Percentiles rank a stretch among this genome's conserved stretches.
These are phyloP conservation scores for Carettochelys insculpta DNA, from an alignment of 2,113 vertebrate species.

Conservation along the genomic window DNA sequence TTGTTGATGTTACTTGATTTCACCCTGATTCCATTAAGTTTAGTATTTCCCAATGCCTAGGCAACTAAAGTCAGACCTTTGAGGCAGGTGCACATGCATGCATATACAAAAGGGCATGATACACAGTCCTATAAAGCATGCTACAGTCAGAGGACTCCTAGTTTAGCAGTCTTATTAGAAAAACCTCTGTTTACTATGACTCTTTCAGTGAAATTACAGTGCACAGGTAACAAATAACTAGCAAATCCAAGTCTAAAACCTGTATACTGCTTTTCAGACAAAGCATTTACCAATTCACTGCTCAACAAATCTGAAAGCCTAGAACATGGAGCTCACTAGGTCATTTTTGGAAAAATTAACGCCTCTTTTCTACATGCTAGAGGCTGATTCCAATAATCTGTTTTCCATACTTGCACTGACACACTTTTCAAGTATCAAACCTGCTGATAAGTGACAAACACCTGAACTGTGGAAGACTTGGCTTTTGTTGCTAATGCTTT, in stretches of 20 bases:
- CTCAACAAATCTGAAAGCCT: background rate
- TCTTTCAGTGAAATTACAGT: background rate
- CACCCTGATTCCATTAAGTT: background rate
- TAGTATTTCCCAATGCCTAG: background rate
- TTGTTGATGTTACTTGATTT: background rate
- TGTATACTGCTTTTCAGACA: background rate
- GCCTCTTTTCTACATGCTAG: accelerated
- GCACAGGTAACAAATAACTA: background rate
- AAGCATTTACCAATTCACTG: background rate
- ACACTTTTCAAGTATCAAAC: background rate
- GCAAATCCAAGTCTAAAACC: background rate
- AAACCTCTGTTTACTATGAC: background rate
- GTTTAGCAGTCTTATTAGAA: background rate
- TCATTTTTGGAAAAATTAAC: background rate
- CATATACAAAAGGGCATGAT: background rate
- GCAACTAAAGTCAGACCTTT: background rate
- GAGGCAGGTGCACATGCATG: background rate
- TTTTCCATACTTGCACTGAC: background rate
- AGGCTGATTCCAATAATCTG: accelerated
- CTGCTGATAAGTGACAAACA: accelerated
- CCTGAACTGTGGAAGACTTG: accelerated
- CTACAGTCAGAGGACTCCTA: background rate
- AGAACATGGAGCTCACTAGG: background rate
- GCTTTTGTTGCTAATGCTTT: background rate
- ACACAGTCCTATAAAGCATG: background rate